phyloP scores from a whole-genome alignment of 1,140 invertebrate genomes.

The Drosophila sp. region DNA sequence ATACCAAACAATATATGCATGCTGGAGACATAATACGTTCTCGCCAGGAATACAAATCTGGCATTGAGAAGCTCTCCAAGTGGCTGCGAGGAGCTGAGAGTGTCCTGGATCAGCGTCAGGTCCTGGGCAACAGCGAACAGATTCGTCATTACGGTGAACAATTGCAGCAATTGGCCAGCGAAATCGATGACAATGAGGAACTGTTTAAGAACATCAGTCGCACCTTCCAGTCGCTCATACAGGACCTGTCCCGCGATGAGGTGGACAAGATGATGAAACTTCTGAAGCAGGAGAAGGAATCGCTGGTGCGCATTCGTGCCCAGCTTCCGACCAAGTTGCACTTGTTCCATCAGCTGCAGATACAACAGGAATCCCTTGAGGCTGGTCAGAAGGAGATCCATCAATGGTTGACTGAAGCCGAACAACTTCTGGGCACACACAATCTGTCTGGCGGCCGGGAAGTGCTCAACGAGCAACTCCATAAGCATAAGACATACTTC shows the following conservation, averaged over 20 bases:
- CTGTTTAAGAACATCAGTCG: constrained; percentile 95
- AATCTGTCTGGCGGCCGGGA: constrained; percentile 90
- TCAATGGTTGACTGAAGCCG: constrained; percentile 93
- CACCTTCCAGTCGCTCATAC: constrained; percentile 95
- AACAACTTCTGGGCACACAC: constrained; percentile 88
- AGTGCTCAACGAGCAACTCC: constrained; percentile 89
- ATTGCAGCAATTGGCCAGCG: constrained; percentile 90
- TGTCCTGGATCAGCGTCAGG: constrained; percentile 87
- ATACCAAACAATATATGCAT: constrained; percentile 93
- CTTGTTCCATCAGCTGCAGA: constrained; percentile 92
- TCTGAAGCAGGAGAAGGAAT: constrained; percentile 95
- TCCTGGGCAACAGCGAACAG: constrained; percentile 90
- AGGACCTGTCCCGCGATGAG: constrained; percentile 94
- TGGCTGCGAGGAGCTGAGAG: constrained; percentile 93
- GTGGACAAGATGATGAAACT: constrained; percentile 95
- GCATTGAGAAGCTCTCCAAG: constrained; percentile 90
- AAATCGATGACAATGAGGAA: constrained; percentile 94
- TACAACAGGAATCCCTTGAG: constrained; percentile 96
- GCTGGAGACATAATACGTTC: constrained; percentile 94
- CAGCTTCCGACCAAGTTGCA: constrained; percentile 92
- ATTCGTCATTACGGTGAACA: constrained; percentile 92
- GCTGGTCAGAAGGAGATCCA: constrained; percentile 93
- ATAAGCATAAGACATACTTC: constrained; percentile 94
- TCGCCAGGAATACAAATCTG: constrained; percentile 91
- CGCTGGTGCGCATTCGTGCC: constrained; percentile 92